Evolutionary conservation across 2,797 vertebrate genomes (phyloP), one percentile per base, ranked within the genome.

Genomic region (Triplophysa yarkandensis): DNA sequence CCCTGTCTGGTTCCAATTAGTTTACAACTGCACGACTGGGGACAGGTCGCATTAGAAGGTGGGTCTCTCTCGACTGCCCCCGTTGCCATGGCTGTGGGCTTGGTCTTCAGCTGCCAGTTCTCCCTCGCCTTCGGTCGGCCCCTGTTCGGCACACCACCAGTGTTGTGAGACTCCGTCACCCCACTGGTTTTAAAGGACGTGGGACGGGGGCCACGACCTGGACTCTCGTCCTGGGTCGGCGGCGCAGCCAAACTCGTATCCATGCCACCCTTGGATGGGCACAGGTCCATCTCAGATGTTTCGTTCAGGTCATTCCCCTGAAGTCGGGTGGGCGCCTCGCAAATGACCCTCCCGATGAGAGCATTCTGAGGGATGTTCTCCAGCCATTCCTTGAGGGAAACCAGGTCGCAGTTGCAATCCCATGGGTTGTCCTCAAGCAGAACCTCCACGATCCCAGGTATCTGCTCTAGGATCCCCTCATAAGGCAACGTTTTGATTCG

Each of bases 401-500:
- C 91, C 84, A 99, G 92, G 86, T 98, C 95, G 41, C 97, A 99
- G 89, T 95, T 95, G 86, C 97, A 99, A 92, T 99, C 97, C 97
- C 97, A 99, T 2, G 97, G 96, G 91, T 99, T 99, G 89, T 99
- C 97, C 88, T 99, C 97, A 71, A 99, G 80, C 81, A 98, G 89
- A 85, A 99, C 96, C 90, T 99, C 97, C 9, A 95, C 97, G 77
- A 99, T 97, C 82, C 96, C 95, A 55, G 97, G 96, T 83, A 99
- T 98, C 80, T 98, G 97, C 74, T 99, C 97, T 68, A 99, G 88
- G 72, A 99, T 90, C 78, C 98, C 97, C 82, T 98, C 97, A 1
- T 99, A 98, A 90, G 97, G 96, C 93, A 99, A 86, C 73, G 95
- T 99, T 92, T 99, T 99, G 88, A 99, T 96, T 85, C 97, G 88